Evolutionary conservation across 2,113 vertebrate genomes (phyloP).

Genomic region (Plecotus auritus): DNA sequence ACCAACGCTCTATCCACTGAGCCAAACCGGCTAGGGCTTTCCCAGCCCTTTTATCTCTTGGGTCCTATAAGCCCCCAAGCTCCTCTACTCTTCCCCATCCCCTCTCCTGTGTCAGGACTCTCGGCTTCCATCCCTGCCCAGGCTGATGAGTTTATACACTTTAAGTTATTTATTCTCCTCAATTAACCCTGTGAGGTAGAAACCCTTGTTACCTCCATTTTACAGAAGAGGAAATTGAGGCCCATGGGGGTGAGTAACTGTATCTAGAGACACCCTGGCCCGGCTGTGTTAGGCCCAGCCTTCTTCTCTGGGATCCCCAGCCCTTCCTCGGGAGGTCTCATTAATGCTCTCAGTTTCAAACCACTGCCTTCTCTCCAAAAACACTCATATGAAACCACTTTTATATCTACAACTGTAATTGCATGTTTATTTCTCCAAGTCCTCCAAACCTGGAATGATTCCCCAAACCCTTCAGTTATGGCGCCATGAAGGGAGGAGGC

Average conservation of each 20-base stretch:
- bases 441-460: background rate
- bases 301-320: background rate
- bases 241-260: background rate
- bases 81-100: background rate
- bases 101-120: background rate
- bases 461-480: background rate
- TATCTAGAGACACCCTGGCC: background rate
- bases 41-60: background rate
- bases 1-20: too few relatives aligned
- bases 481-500: background rate
- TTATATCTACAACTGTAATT: background rate
- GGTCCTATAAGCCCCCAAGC: background rate
- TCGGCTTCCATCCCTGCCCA: background rate
- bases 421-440: background rate
- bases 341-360: background rate
- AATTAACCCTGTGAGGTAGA: background rate
- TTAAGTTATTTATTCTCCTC: background rate
- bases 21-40: background rate
- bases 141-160: background rate
- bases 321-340: background rate
- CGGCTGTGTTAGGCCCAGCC: background rate
- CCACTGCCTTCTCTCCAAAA: conserved; percentile 16
- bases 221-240: background rate
- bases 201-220: background rate
- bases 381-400: background rate